Base-by-base conservation (phyloP, 1,140 invertebrate genomes). In the Drosophila tristis region DNA sequence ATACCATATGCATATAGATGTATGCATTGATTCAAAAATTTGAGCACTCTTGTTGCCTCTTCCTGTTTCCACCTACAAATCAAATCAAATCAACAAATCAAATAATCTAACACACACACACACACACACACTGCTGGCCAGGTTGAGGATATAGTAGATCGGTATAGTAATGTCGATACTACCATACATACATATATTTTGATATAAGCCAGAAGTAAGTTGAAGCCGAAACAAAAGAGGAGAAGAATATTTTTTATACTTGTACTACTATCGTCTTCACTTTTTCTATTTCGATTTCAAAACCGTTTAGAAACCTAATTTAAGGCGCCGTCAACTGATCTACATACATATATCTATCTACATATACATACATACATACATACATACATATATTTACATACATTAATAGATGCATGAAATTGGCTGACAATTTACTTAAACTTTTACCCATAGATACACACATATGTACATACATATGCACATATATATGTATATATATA, bases 71-170 rank as follows among this genome's bases (percentile, higher is more conserved):
- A 70, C 65, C 66, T 70, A 43, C 26, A 60, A 23, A 16, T 35
- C n/a, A 31, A n/a, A 20, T 26, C 35, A 23, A 49, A 31, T 44
- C 15, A 16, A 39, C 0, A 20, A 67, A 25, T 57, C 13, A 56
- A 20, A 31, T 31, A 53, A 35, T 15, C 59, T 54, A 16, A 48
- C 4, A 68, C 7, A 68, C 26, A 63, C 51, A 63, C 56, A 58
- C 62, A 70, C 66, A 67, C 66, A 63, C 63, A 70, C 68, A 70
- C 66, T 70, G 66, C 66, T 70, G 66, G 66, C 66, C 66, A 70
- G 66, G 66, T 70, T 70, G 66, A 57, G 66, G 66, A 39, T 39
- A 11, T 70, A 57, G 66, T 70, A 65, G 66, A 70, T 58, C 57
- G 64, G 47, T 20, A 2, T 20, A 20, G 20, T 20, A 20, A 20